Percentiles rank a stretch among this genome's conserved stretches.
Conservation (phyloP, 2,888 invertebrate genomes). For the Caenorhabditis wallacei region DNA sequence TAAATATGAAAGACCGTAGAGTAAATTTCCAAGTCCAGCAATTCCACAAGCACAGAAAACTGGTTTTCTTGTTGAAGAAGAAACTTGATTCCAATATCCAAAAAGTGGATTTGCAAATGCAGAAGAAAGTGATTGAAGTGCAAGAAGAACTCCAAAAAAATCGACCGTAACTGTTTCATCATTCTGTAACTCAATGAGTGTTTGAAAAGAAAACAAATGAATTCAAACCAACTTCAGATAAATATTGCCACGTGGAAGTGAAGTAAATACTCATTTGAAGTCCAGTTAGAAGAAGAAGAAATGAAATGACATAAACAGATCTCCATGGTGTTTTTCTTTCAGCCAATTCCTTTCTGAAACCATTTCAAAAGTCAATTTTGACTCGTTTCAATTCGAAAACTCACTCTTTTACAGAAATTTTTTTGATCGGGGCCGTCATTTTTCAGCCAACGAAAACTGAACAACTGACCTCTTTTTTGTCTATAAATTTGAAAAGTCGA, state of each 20-base stretch:
- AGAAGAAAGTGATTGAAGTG: slow-evolving; percentile 49
- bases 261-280: slow-evolving; percentile 74
- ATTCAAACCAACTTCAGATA: slow-evolving; percentile 60
- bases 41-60: slow-evolving; percentile 58
- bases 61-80: slow-evolving; percentile 58
- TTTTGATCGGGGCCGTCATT: slow-evolving; percentile 34
- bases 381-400: slow-evolving; percentile 12
- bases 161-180: slow-evolving; percentile 65
- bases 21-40: slow-evolving; percentile 63
- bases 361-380: neutral
- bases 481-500: slow-evolving; percentile 41
- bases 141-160: slow-evolving; percentile 65
- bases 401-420: slow-evolving; percentile 57
- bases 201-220: slow-evolving; percentile 13
- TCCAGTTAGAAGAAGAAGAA: slow-evolving; percentile 65
- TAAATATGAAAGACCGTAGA: slow-evolving; percentile 65
- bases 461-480: slow-evolving; percentile 26
- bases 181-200: slow-evolving; percentile 9
- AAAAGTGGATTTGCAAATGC: slow-evolving; percentile 64
- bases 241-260: slow-evolving; percentile 75
- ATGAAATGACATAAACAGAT: slow-evolving; percentile 64
- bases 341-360: slow-evolving; percentile 53
- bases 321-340: slow-evolving; percentile 69
- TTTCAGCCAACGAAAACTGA: slow-evolving; percentile 5
- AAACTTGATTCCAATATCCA: slow-evolving; percentile 66